A percentile compares a stretch with the other conserved stretches of the same genome.
Evolutionary conservation across 2,888 invertebrate genomes (phyloP).

Genomic region (Hetaerina titia): DNA sequence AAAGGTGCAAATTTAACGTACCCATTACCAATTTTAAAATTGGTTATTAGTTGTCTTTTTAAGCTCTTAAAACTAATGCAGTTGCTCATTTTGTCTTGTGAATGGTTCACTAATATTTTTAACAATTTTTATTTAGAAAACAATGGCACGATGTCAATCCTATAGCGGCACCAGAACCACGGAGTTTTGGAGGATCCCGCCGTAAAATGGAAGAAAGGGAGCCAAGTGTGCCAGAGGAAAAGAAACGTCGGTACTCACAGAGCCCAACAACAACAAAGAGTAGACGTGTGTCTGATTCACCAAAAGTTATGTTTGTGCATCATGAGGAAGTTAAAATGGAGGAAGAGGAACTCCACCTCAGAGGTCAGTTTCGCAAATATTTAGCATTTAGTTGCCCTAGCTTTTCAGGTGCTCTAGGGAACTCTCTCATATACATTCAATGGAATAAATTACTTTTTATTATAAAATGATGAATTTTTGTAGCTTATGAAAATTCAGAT

Average conservation of each 20-base stretch:
- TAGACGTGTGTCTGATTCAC: constrained; percentile 69
- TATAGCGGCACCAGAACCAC: not conserved
- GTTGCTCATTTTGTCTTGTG: too few relatives aligned
- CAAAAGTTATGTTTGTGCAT: constrained; percentile 71
- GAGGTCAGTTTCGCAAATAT: not conserved
- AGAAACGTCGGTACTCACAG: constrained; percentile 70
- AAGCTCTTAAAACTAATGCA: too few relatives aligned
- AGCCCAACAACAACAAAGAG: constrained; percentile 69
- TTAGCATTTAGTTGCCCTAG: not conserved
- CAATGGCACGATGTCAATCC: constrained; percentile 40
- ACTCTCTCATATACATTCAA: too few relatives aligned
- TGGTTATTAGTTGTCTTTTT: too few relatives aligned
- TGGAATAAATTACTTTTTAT: too few relatives aligned
- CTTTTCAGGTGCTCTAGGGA: too few relatives aligned
- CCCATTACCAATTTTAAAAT: too few relatives aligned
- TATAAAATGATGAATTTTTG: too few relatives aligned
- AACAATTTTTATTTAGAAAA: not conserved
- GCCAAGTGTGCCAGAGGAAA: constrained; percentile 68
- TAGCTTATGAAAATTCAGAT: too few relatives aligned
- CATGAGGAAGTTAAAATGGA: constrained; percentile 69
- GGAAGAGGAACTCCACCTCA: constrained; percentile 61
- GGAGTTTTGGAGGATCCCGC: constrained; percentile 30
- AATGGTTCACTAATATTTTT: too few relatives aligned
- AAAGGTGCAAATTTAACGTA: too few relatives aligned
- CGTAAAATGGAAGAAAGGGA: constrained; percentile 43